Conservation (phyloP, 2,888 invertebrate species). For the Drosophila meridiana region DNA sequence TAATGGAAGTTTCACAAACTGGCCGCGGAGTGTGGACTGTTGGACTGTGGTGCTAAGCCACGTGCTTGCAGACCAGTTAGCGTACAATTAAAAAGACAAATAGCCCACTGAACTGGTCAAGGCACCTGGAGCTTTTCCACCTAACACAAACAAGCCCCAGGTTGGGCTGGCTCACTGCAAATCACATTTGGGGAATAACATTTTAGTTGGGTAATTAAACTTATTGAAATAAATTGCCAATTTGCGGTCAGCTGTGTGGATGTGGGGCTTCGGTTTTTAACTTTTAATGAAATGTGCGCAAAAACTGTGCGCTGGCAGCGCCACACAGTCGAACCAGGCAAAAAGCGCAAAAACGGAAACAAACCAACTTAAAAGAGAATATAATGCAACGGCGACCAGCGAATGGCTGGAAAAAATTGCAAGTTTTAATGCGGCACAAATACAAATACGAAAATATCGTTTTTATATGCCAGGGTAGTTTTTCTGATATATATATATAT, state of each 20-base stretch:
- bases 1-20: conserved; percentile 64
- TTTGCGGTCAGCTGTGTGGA: conserved; percentile 41
- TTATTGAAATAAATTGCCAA: conserved; percentile 76
- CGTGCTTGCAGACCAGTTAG: conserved; percentile 53
- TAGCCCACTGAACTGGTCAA: conserved; percentile 35
- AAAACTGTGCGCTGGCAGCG: conserved; percentile 14
- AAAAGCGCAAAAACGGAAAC: conserved; percentile 4
- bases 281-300: conserved; percentile 59
- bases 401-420: conserved; percentile 16
- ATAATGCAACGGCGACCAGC: conserved; percentile 17
- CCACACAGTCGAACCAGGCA: background rate
- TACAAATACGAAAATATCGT: conserved; percentile 46
- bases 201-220: conserved; percentile 64
- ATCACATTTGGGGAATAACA: conserved; percentile 41
- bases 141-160: conserved; percentile 17
- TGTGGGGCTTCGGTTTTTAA: conserved; percentile 38
- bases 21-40: conserved; percentile 4
- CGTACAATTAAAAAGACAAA: conserved; percentile 67
- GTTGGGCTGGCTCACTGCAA: conserved; percentile 9
- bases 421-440: conserved; percentile 38
- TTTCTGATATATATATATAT: conserved; percentile 1
- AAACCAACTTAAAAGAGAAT: conserved; percentile 2
- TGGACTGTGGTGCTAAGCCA: conserved; percentile 16
- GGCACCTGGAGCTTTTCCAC: conserved; percentile 6
- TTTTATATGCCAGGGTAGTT: conserved; percentile 28